Evolutionary conservation across 2,888 invertebrate genomes (phyloP), one percentile per base, ranked within the genome.

Genomic region (Neoascia interrupta): DNA sequence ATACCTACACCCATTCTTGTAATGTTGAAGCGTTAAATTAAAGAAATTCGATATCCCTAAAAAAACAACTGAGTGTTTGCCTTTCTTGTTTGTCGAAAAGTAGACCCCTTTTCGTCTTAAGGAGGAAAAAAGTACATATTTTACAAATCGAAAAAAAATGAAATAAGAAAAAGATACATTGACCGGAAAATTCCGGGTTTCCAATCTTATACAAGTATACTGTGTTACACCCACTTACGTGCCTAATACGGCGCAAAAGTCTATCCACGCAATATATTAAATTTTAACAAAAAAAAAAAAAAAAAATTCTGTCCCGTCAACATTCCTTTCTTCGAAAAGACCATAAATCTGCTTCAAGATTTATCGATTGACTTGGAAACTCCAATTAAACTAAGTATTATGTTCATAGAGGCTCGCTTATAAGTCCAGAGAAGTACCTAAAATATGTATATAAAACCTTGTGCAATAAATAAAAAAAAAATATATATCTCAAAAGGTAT

Each of bases 1-100:
- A n/a, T n/a, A n/a, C n/a, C n/a, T n/a, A n/a, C n/a, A n/a, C n/a
- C n/a, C n/a, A n/a, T n/a, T n/a, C 54, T 39, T 26, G n/a, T 5
- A 3, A 28, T 1, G 21, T 26, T 39, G 23, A 37, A 54, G 53
- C 53, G 37, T 54, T 26, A 54, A 54, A 54, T 54, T 39, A 39
- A 26, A 39, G n/a, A n/a, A n/a, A n/a, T n/a, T n/a, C n/a, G n/a
- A n/a, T n/a, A n/a, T n/a, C n/a, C n/a, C n/a, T n/a, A n/a, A n/a
- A n/a, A n/a, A n/a, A n/a, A n/a, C n/a, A n/a, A n/a, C n/a, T n/a
- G n/a, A n/a, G n/a, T n/a, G n/a, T n/a, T n/a, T n/a, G n/a, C n/a
- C n/a, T n/a, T n/a, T n/a, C n/a, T n/a, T n/a, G n/a, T n/a, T n/a
- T n/a, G n/a, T n/a, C n/a, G n/a, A n/a, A n/a, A n/a, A n/a, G n/a